Base-by-base conservation (phyloP, 2,888 invertebrate genomes). In the Bombylius discolor region DNA sequence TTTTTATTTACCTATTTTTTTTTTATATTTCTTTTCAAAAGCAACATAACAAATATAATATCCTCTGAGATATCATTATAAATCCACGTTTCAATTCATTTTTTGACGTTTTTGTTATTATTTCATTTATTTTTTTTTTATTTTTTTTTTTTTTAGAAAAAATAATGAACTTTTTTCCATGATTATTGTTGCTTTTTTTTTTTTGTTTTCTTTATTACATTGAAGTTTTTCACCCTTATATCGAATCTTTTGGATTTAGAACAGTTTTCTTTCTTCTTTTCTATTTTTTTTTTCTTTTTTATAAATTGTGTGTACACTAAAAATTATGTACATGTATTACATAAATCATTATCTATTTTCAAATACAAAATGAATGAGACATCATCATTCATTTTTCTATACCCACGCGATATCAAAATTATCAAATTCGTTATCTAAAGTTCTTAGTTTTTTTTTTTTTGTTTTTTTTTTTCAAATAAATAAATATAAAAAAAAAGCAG, bases 81-180 rank as follows among this genome's bases (percentile, higher is more conserved):
- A 52, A 52, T 52, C 52, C 34, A 52, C 52, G 47, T 52, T 47
- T 52, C 52, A 52, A 47, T 47, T 52, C 52, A 47, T 47, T 51
- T 23, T 23, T 42, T 52, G 52, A 36, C 47, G 52, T 52, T 51
- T 44, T 52, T 53, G 33, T 53, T 42, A 42, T 42, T 42, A 42
- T 42, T 42, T 42, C 11, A 11, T 42, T 11, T 11, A 42, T 42
- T 7, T 42, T 42, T 3, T 42, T 11, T 42, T 11, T 42, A 1
- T 11, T 11, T n/a, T n/a, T n/a, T n/a, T n/a, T n/a, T n/a, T n/a
- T n/a, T n/a, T n/a, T n/a, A n/a, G n/a, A 36, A 36, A 11, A 42
- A 11, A 11, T 5, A 42, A 4, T 5, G 9, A 1, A 3, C 8
- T 42, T 42, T 42, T 11, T 11, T 42, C 39, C 39, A 42, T 42